Evolutionary conservation across 2,888 invertebrate species (phyloP), one percentile per base, ranked within the genome.

Genomic region (Dione vanillae): DNA sequence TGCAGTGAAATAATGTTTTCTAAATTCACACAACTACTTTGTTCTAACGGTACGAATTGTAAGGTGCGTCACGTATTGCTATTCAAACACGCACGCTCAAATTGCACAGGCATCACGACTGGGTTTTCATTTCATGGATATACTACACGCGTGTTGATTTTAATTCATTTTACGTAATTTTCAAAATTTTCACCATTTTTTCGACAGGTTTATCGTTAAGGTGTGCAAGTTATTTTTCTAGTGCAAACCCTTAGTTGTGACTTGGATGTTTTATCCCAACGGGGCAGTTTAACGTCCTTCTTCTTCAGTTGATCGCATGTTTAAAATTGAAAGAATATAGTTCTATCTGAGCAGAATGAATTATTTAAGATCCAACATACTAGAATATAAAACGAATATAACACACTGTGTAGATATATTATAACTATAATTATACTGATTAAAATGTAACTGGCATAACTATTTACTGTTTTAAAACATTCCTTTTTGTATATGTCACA

Each of bases 101-200:
- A 69, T 66, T 74, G 75, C 75, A 75, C 77, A 73, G 73, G 71
- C 71, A 74, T 75, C 75, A 76, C 76, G 72, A 70, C 70, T 72
- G 65, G 69, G 54, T 70, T 74, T 70, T 49, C 66, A 70, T 54
- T 65, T 73, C 70, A 68, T 70, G 65, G 68, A 65, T 73, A 61
- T 19, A 49, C 49, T 70, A 73, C 72, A 68, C 73, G 35, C 65
- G 56, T 70, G 67, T 56, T 72, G 72, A 64, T 66, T 67, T 65
- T 62, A 54, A 68, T 49, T 59, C 37, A 61, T 67, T 73, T 70
- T 52, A 41, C 9, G n/a, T 70, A 41, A 59, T 41, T 67, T 59
- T 52, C 9, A 11, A 40, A 51, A 52, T 62, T 51, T 45, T 61
- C 52, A 61, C 68, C 41, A 52, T 61, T 67, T 14, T 41, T 20